A percentile compares a stretch with the other conserved stretches of the same genome.
Conservation (phyloP, 2,888 invertebrate genomes). For the Gandaritis pyraliata region DNA sequence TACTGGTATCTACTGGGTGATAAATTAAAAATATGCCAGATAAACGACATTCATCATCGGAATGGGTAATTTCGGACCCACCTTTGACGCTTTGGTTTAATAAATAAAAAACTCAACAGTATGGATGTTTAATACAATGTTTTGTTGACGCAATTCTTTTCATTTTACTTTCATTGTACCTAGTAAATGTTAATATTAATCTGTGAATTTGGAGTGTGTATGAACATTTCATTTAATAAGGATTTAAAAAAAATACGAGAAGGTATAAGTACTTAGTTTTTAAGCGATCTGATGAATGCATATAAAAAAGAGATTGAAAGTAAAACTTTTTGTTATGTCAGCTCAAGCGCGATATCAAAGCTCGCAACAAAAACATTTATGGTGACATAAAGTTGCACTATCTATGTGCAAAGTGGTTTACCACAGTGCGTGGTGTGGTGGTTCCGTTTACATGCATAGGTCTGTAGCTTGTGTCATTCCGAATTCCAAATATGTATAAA, state of each 20-base stretch:
- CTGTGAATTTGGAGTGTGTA: no score
- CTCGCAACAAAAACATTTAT: constrained; percentile 37
- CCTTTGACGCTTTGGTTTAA: constrained; percentile 54
- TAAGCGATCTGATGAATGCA: constrained; percentile 1
- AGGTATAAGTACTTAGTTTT: no score
- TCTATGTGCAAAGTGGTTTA: constrained; percentile 36
- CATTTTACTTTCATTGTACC: constrained; percentile 3
- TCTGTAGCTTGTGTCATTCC: neutral
- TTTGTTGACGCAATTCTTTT: constrained; percentile 8
- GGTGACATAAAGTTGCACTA: constrained; percentile 39
- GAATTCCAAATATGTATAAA: no score
- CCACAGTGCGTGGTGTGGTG: constrained; percentile 14
- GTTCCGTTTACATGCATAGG: constrained; percentile 21
- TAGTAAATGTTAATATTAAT: no score
- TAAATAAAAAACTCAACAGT: constrained; percentile 50
- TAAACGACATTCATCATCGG: constrained; percentile 77
- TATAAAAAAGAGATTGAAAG: constrained; percentile 1
- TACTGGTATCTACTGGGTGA: constrained; percentile 77
- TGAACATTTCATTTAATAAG: no score
- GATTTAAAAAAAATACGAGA: no score
- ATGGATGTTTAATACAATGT: constrained; percentile 29
- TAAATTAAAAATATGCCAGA: constrained; percentile 83
- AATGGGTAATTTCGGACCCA: constrained; percentile 64
- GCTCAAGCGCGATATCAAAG: constrained; percentile 26
- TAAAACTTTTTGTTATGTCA: constrained; percentile 24